These are phyloP conservation scores for Clitarchus hookeri DNA, from an alignment of 2,888 invertebrate genomes.

Conservation along the genomic window DNA sequence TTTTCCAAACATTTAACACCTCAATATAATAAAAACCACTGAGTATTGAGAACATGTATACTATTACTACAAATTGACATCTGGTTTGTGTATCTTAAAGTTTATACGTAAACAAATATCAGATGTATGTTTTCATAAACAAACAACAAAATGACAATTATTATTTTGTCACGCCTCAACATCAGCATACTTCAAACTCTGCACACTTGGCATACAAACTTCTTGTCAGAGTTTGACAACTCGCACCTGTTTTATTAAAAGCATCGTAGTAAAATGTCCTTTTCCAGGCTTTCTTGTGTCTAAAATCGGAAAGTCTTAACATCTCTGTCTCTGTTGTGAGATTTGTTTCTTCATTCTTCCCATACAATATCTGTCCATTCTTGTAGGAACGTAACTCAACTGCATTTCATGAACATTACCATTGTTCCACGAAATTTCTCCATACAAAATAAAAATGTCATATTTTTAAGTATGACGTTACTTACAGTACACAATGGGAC, in stretches of 20 bases:
- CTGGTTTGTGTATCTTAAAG: neutral
- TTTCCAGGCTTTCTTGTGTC: neutral
- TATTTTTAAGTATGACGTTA: neutral
- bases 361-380: neutral
- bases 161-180: neutral
- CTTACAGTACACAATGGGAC: neutral
- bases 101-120: neutral
- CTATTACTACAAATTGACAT: neutral
- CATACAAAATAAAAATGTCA: neutral
- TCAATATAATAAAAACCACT: constrained; percentile 9
- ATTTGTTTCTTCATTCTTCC: neutral
- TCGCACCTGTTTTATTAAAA: neutral
- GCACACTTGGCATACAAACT: neutral
- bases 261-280: neutral
- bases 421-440: neutral
- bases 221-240: neutral
- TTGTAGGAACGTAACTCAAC: neutral
- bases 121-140: neutral
- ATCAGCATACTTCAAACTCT: neutral
- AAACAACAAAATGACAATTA: neutral
- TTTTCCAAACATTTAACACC: neutral
- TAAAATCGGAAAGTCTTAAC: neutral
- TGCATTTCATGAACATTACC: neutral
- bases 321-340: neutral
- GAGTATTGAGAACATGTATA: neutral